Base-by-base conservation (phyloP, 2,888 invertebrate species). In the Himalopsyche japonica region DNA sequence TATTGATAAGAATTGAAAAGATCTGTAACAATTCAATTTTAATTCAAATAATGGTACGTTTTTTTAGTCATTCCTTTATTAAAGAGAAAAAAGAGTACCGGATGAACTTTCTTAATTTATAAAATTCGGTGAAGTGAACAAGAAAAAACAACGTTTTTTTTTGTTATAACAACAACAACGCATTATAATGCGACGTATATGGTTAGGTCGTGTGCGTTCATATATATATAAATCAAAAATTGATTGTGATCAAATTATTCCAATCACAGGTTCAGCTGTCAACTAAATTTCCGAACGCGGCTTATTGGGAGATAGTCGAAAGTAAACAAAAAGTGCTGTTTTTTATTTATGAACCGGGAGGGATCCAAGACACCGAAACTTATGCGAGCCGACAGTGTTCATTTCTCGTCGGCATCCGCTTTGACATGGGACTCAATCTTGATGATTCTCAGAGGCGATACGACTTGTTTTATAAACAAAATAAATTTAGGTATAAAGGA, bases 341-440 rank as follows among this genome's bases (percentile, higher is more conserved):
- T 57, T 82, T 27, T 79, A 82, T 82, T 78, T 79, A 85, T 83
- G 70, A 81, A 79, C 78, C 34, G 77, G 78, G 57, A 15, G 47
- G n/a, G 49, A 64, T 79, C 76, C 47, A 57, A 76, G 79, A 83
- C 79, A 57, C 81, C 81, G 37, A 82, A 84, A 80, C 84, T 82
- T 80, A 86, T 82, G 49, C 84, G 48, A 82, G 80, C 78, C 84
- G 86, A 86, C 86, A 84, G 84, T 82, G 84, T 84, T 81, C 79
- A 80, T 86, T 77, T 84, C 80, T 84, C 76, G 76, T 64, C 76
- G 30, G 76, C 37, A 49, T 37, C 47, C 77, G 76, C 80, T 76
- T 80, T 80, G 77, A 77, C 7, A 18, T 10, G n/a, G 70, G 43
- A 24, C 48, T 83, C 47, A 77, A 82, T 79, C 49, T 83, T 43